phyloP scores from a whole-genome alignment of 2,113 vertebrate species.

The Leucoraja erinaceus region DNA sequence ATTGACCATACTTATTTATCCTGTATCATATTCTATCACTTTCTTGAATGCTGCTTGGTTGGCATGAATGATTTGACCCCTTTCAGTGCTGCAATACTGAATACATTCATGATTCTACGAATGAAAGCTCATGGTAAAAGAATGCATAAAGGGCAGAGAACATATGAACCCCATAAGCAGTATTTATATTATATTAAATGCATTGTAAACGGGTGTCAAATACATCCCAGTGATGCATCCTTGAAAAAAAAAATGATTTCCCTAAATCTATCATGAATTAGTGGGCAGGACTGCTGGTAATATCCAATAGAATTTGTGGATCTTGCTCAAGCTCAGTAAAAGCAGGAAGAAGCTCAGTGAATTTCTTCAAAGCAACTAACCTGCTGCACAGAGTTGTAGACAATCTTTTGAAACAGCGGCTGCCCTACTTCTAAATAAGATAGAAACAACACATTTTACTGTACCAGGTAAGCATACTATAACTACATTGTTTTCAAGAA shows the following conservation, averaged over 20 bases:
- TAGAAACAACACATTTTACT: not conserved
- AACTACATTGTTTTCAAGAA: not conserved
- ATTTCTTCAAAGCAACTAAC: not conserved
- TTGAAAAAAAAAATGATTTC: not conserved
- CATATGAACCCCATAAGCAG: too few relatives aligned
- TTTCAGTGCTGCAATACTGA: too few relatives aligned
- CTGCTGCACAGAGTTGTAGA: not conserved
- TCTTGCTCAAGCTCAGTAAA: not conserved
- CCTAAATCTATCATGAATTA: not conserved
- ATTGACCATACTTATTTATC: too few relatives aligned
- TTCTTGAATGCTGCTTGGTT: too few relatives aligned
- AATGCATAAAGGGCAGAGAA: too few relatives aligned
- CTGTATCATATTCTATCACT: too few relatives aligned
- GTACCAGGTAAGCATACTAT: not conserved
- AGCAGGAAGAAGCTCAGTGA: conserved; percentile 8
- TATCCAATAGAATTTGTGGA: conserved; percentile 24
- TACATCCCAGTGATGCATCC: not conserved
- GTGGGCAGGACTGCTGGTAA: not conserved
- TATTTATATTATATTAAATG: too few relatives aligned
- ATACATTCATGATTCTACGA: too few relatives aligned
- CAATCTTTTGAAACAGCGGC: not conserved
- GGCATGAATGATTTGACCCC: too few relatives aligned
- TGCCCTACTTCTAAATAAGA: not conserved
- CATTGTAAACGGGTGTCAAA: not conserved
- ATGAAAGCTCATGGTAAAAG: too few relatives aligned